These are phyloP conservation scores for Lottia scabra DNA, from an alignment of 2,888 invertebrate genomes.

Conservation along the genomic window DNA sequence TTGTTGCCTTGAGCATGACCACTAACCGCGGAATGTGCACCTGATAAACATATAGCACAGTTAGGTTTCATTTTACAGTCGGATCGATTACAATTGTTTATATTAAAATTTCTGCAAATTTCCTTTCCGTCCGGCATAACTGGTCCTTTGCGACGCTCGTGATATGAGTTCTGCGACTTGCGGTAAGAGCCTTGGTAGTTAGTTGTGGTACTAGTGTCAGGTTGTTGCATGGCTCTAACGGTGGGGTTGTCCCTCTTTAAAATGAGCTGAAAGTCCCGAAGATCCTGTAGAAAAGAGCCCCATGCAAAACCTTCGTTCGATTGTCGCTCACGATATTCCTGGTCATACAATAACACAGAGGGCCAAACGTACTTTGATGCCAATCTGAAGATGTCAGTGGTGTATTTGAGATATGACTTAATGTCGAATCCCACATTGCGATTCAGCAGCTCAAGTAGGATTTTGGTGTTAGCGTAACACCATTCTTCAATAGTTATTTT, in stretches of 20 bases:
- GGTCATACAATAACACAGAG: background rate
- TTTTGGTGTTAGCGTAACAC: background rate
- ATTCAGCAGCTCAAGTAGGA: background rate
- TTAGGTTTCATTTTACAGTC: constrained; percentile 1
- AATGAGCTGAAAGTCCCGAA: background rate
- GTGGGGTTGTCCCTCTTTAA: background rate
- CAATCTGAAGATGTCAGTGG: background rate
- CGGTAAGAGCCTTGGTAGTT: background rate
- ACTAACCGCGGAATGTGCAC: background rate
- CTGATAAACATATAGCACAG: constrained; percentile 4
- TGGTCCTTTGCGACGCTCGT: background rate
- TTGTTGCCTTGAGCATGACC: background rate
- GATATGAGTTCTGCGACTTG: background rate
- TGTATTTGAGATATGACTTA: background rate
- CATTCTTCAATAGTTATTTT: too few relatives aligned
- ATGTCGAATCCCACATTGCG: background rate
- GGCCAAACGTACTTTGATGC: background rate
- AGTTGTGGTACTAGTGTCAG: background rate
- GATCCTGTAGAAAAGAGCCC: background rate
- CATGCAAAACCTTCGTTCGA: background rate
- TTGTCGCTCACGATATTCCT: background rate
- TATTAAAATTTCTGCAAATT: background rate
- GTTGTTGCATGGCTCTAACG: too few relatives aligned
- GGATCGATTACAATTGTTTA: background rate
- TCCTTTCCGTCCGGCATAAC: constrained; percentile 1